phyloP scores from a whole-genome alignment of 2,113 vertebrate species.

The Bungarus multicinctus region DNA sequence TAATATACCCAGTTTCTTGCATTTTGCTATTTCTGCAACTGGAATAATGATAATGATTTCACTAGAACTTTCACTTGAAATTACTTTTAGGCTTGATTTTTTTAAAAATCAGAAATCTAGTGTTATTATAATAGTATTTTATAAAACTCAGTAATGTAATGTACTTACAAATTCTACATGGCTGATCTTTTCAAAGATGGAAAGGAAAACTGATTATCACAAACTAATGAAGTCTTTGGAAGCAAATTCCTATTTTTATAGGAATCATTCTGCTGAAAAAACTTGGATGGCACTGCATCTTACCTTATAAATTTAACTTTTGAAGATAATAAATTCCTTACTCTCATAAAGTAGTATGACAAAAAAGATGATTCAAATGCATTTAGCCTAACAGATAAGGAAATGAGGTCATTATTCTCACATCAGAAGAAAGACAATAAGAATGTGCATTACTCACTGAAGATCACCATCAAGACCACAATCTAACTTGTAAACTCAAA shows the following conservation, averaged over 20 bases:
- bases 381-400: constrained; percentile 6
- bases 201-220: background rate
- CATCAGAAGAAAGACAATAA: background rate
- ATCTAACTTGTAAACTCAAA: background rate
- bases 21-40: background rate
- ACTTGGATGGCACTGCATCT: background rate
- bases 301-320: background rate
- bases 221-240: background rate
- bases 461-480: background rate
- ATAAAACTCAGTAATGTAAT: background rate
- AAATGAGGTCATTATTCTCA: background rate
- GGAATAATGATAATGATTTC: background rate
- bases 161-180: background rate
- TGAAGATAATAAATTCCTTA: background rate
- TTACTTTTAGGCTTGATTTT: too few species aligned
- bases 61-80: background rate
- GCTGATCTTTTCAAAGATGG: background rate
- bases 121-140: background rate
- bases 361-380: background rate
- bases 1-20: background rate
- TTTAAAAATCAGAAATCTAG: background rate
- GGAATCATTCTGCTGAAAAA: background rate
- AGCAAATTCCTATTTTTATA: background rate
- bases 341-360: background rate
- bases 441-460: background rate